Evolutionary conservation across 2,797 vertebrate genomes (phyloP).

Genomic region (Eulemur rubriventer): DNA sequence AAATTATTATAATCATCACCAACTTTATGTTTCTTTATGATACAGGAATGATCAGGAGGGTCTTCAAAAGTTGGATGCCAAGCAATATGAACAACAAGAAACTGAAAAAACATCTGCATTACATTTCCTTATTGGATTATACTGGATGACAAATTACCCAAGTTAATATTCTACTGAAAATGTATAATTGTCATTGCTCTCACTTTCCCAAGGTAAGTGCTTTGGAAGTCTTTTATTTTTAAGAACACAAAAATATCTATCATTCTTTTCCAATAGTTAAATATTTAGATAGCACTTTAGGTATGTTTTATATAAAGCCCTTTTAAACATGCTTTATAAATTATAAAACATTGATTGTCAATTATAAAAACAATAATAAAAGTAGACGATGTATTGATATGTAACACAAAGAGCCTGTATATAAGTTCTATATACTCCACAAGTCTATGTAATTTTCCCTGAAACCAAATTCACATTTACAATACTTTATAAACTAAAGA

Average conservation of each 20-base stretch:
- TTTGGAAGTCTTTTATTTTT: background rate
- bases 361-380: background rate
- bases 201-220: background rate
- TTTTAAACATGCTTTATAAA: background rate
- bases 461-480: background rate
- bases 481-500: conserved; percentile 6
- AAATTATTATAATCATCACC: conserved; percentile 17
- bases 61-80: background rate
- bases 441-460: background rate
- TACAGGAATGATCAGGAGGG: background rate
- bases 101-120: background rate
- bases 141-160: background rate
- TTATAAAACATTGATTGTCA: background rate
- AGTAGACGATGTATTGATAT: background rate
- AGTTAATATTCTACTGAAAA: background rate
- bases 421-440: background rate
- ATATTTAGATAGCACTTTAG: background rate
- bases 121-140: background rate
- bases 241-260: background rate
- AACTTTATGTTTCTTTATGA: conserved; percentile 53
- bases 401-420: background rate
- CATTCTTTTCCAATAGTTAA: background rate
- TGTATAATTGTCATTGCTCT: background rate
- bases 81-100: background rate
- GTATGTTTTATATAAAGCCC: background rate